These are phyloP conservation scores for Archilochus colubris DNA, from an alignment of 2,113 vertebrate species.

Conservation along the genomic window DNA sequence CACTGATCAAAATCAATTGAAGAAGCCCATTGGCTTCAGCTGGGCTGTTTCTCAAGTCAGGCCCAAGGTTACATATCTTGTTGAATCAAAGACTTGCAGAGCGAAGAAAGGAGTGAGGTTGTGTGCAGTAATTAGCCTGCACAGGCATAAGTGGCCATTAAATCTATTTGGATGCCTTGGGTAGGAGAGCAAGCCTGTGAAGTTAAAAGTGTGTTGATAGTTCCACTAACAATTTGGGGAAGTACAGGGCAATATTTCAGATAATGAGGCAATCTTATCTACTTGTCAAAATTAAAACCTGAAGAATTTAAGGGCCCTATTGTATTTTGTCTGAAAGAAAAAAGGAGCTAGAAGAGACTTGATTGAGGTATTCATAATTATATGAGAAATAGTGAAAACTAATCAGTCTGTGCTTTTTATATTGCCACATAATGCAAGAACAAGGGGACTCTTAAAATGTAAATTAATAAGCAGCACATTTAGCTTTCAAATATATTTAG, in stretches of 20 bases:
- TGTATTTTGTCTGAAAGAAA: conserved; percentile 21
- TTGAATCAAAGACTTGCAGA: not conserved
- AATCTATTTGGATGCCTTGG: not conserved
- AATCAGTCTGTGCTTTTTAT: conserved; percentile 46
- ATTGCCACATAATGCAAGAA: conserved; percentile 52
- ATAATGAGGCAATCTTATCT: conserved; percentile 28
- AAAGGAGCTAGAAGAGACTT: not conserved
- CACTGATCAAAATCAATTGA: not conserved
- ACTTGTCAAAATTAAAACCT: conserved; percentile 26
- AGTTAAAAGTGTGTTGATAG: not conserved
- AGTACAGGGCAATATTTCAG: conserved; percentile 1
- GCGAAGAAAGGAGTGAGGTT: not conserved
- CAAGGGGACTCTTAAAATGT: conserved; percentile 61
- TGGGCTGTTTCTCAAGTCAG: not conserved
- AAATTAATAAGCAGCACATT: conserved; percentile 69
- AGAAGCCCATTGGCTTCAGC: not conserved
- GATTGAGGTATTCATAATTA: conserved; percentile 48
- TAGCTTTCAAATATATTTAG: not conserved
- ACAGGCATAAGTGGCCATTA: not conserved
- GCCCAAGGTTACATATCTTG: not conserved
- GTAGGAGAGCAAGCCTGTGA: not conserved
- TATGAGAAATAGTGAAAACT: conserved; percentile 52
- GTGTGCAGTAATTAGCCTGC: not conserved
- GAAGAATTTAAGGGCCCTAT: conserved; percentile 2
- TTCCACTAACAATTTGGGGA: not conserved